These are phyloP conservation scores for Fragum fragum DNA, from an alignment of 2,888 invertebrate genomes.

Conservation along the genomic window DNA sequence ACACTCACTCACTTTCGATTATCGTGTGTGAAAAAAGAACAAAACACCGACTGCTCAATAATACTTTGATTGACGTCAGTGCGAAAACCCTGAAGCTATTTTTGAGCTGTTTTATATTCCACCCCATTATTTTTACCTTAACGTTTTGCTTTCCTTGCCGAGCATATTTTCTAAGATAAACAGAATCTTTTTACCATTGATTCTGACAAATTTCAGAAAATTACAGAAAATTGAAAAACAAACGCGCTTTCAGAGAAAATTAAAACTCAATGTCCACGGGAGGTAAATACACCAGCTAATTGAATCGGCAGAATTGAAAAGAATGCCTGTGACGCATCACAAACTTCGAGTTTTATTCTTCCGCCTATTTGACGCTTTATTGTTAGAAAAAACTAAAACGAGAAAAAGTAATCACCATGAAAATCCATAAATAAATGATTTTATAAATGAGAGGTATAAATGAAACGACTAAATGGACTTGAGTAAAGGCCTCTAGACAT, in stretches of 20 bases:
- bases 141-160: too few relatives aligned
- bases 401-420: slow-evolving; percentile 73
- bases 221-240: too few relatives aligned
- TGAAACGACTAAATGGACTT: background rate
- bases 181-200: too few relatives aligned
- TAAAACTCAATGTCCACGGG: slow-evolving; percentile 61
- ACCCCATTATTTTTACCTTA: too few relatives aligned
- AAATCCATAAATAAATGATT: background rate
- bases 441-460: background rate
- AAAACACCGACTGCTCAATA: slow-evolving; percentile 83
- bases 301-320: slow-evolving; percentile 84
- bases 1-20: slow-evolving; percentile 63
- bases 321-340: slow-evolving; percentile 85
- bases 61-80: slow-evolving; percentile 85
- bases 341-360: slow-evolving; percentile 77
- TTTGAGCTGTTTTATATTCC: background rate
- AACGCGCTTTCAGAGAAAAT: background rate
- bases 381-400: slow-evolving; percentile 82
- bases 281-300: slow-evolving; percentile 81
- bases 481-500: too few relatives aligned
- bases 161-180: too few relatives aligned
- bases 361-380: slow-evolving; percentile 83
- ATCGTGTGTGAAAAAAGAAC: slow-evolving; percentile 75
- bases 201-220: too few relatives aligned
- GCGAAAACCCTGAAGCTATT: slow-evolving; percentile 81